Percentiles rank a stretch among this genome's conserved stretches.
phyloP scores from a whole-genome alignment of 1,140 invertebrate species.

The Homarus americanus region DNA sequence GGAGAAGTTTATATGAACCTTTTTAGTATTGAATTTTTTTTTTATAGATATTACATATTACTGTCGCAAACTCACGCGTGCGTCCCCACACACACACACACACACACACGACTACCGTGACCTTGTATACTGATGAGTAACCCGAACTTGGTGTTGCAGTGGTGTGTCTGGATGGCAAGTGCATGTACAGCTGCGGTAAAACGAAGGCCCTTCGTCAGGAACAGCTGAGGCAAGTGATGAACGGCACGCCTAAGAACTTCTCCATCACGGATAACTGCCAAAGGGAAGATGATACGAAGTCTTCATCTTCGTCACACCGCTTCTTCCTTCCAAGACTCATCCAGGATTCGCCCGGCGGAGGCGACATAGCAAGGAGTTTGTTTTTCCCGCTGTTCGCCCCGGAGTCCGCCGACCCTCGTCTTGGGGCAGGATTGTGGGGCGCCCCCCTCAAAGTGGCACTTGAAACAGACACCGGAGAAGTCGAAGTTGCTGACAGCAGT shows the following conservation, averaged over 20 bases:
- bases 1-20: no score
- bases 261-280: background rate
- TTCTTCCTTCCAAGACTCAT: background rate
- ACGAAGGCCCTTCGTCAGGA: constrained; percentile 51
- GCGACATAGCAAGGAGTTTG: no score
- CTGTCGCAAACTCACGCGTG: no score
- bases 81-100: no score
- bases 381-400: background rate
- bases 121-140: no score
- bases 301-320: background rate
- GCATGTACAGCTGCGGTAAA: constrained; percentile 71
- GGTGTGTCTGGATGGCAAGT: constrained; percentile 62
- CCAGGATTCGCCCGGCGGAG: background rate
- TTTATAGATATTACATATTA: no score
- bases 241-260: background rate
- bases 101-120: no score
- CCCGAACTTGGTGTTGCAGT: constrained; percentile 42
- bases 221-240: constrained; percentile 38
- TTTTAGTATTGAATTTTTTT: no score
- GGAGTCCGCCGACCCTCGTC: background rate
- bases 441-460: background rate
- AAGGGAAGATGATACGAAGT: no score
- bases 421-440: background rate
- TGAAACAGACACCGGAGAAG: background rate
- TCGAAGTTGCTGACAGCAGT: no score